These are phyloP conservation scores for Tachuris rubrigastra DNA, from an alignment of 2,113 vertebrate genomes.

Conservation along the genomic window DNA sequence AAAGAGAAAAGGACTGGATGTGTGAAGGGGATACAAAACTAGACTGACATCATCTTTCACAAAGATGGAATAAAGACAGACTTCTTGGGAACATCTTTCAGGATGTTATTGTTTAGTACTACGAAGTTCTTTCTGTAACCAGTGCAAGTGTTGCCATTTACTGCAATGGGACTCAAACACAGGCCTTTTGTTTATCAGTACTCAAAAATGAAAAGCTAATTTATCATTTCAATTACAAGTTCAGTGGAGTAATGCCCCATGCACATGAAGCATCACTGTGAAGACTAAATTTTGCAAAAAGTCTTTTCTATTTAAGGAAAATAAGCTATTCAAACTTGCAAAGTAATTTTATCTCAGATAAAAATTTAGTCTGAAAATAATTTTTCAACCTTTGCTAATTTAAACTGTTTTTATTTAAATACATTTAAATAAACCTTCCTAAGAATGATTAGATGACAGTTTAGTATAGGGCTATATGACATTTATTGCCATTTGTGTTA, in stretches of 20 bases:
- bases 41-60: neutral
- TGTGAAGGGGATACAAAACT: neutral
- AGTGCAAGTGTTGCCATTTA: neutral
- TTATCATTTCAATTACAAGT: neutral
- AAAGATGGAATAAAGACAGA: neutral
- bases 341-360: neutral
- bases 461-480: conserved; percentile 31
- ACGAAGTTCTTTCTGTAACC: neutral
- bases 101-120: neutral
- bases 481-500: conserved; percentile 63
- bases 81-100: neutral
- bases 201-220: neutral
- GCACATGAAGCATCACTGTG: neutral
- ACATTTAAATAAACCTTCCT: conserved; percentile 58
- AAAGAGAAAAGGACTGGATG: neutral
- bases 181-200: neutral
- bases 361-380: neutral
- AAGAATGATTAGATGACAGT: conserved; percentile 57
- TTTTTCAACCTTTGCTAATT: conserved; percentile 43
- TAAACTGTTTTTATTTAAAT: conserved; percentile 41
- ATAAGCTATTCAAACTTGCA: neutral
- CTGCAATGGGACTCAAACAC: neutral
- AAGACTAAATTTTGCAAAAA: neutral
- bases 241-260: neutral
- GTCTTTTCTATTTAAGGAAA: conserved; percentile 1